Evolutionary conservation across 2,113 vertebrate genomes (phyloP).

Genomic region (Callithrix jacchus): DNA sequence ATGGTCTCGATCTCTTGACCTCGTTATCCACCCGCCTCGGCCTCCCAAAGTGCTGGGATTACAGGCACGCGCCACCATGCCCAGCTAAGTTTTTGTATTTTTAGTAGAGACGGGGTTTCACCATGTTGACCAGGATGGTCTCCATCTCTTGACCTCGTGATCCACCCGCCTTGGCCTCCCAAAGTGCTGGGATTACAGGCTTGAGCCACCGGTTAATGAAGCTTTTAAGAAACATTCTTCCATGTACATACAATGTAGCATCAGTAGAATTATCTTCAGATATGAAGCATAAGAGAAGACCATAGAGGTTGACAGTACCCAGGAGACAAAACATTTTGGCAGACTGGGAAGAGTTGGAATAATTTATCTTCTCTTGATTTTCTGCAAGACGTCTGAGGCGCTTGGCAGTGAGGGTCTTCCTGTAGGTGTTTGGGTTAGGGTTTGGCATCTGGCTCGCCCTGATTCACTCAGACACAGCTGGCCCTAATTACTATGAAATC

Average conservation of each 20-base stretch:
- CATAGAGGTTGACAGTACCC: background rate
- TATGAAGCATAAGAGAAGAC: background rate
- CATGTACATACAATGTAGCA: background rate
- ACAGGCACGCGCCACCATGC: no score
- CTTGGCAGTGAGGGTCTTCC: background rate
- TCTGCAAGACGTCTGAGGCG: background rate
- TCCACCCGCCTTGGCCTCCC: no score
- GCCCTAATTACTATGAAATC: slow-evolving; percentile 38
- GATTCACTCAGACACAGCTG: slow-evolving; percentile 51
- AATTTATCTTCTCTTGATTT: background rate
- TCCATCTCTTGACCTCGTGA: no score
- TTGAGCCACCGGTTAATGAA: no score
- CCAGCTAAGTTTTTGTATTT: no score
- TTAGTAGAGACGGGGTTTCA: no score
- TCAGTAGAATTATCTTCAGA: background rate
- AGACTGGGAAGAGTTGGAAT: background rate
- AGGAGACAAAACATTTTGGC: background rate
- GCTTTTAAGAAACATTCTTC: background rate
- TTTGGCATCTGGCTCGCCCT: slow-evolving; percentile 52
- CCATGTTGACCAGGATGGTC: no score
- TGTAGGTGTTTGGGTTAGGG: background rate
- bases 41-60: no score
- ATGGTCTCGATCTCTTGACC: no score
- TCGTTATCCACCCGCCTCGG: no score
- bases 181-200: no score